Evolutionary conservation across 2,888 invertebrate genomes (phyloP).

Genomic region (Coleophora deauratella): DNA sequence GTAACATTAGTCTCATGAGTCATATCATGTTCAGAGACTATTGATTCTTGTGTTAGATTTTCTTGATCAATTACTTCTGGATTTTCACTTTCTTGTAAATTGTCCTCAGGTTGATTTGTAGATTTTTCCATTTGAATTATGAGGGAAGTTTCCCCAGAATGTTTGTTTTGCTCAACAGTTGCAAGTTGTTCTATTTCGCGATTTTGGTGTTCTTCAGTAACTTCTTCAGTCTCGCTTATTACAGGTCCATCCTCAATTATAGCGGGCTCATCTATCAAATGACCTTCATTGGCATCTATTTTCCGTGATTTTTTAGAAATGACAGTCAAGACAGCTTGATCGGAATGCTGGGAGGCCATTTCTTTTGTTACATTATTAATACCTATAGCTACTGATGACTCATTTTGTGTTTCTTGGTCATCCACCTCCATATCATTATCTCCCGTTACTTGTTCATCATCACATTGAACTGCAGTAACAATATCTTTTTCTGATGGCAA

Average conservation of each 20-base stretch:
- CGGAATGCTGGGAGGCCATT: no score
- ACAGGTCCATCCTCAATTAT: not conserved
- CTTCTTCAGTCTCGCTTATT: slow-evolving; percentile 9
- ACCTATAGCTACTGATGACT: slow-evolving; percentile 10
- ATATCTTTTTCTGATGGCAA: slow-evolving; percentile 14
- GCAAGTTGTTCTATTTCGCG: slow-evolving; percentile 1
- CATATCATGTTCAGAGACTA: slow-evolving; percentile 1
- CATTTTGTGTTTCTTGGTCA: slow-evolving; percentile 16
- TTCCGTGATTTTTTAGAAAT: no score
- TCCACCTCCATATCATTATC: slow-evolving; percentile 10
- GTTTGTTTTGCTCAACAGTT: no score
- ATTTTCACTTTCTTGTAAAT: slow-evolving; percentile 8
- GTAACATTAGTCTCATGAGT: slow-evolving; percentile 5
- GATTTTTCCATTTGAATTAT: not conserved
- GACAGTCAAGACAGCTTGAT: no score
- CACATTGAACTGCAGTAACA: not conserved
- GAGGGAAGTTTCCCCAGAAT: not conserved
- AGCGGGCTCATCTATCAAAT: slow-evolving; percentile 3
- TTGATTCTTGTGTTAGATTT: not conserved
- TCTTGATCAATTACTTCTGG: slow-evolving; percentile 1
- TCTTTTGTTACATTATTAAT: slow-evolving; percentile 7
- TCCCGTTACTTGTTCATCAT: slow-evolving; percentile 9
- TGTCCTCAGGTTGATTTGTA: not conserved
- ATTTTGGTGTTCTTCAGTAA: slow-evolving; percentile 8
- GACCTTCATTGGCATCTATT: slow-evolving; percentile 10